A percentile compares a stretch with the other conserved stretches of the same genome.
Evolutionary conservation across 2,888 invertebrate genomes (phyloP).

Genomic region (Chrysina gloriosa): DNA sequence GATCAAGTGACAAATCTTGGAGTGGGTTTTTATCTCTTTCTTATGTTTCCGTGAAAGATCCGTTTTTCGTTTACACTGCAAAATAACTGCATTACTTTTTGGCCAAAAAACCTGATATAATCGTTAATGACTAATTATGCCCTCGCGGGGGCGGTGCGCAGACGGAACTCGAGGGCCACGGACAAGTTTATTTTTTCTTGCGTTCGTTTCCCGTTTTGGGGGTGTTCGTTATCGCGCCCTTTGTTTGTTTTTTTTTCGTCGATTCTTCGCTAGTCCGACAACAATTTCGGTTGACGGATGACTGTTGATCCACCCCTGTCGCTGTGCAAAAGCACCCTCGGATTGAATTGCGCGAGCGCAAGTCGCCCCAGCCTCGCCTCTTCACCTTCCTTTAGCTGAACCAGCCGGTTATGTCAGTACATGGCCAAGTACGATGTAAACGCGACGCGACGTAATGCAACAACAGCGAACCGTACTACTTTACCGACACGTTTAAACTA

Average conservation of each 20-base stretch:
- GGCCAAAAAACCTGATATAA: not conserved
- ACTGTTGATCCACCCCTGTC: constrained; percentile 48
- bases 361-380: constrained; percentile 49
- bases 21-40: no score
- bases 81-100: not conserved
- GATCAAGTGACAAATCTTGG: no score
- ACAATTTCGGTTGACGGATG: constrained; percentile 44
- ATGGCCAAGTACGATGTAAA: constrained; percentile 42
- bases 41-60: no score
- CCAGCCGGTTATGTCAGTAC: constrained; percentile 50
- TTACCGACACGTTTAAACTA: constrained; percentile 12
- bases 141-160: not conserved
- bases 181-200: no score
- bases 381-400: constrained; percentile 48
- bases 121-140: not conserved
- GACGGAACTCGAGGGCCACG: not conserved
- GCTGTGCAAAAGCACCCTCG: constrained; percentile 48
- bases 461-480: not conserved
- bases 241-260: not conserved
- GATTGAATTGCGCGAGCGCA: constrained; percentile 48
- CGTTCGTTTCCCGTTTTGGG: no score
- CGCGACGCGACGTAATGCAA: constrained; percentile 19
- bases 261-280: not conserved
- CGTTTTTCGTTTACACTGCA: not conserved
- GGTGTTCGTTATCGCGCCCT: no score